Conservation (phyloP, 1,140 invertebrate species). For the Drosophila pruinosa region DNA sequence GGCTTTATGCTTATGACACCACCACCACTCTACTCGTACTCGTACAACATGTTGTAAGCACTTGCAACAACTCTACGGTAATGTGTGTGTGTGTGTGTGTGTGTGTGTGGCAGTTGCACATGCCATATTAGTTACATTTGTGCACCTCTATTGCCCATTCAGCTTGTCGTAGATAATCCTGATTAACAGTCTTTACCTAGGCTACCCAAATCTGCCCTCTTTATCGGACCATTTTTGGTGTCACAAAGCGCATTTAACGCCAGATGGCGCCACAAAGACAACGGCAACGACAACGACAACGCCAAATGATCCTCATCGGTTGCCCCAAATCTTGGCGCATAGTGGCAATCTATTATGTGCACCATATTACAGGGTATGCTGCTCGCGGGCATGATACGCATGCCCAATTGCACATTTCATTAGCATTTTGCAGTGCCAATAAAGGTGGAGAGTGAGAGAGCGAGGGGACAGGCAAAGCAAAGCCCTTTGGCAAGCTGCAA, state of each 20-base stretch:
- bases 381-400: no score
- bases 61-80: background rate
- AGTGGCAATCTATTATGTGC: background rate
- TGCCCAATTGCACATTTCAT: no score
- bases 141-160: constrained; percentile 12
- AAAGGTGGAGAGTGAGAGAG: no score
- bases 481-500: no score
- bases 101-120: constrained; percentile 1
- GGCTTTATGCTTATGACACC: constrained; percentile 32
- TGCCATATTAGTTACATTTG: constrained; percentile 37
- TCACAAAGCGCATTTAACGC: background rate
- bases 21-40: background rate
- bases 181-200: constrained; percentile 28
- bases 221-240: constrained; percentile 20
- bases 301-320: background rate
- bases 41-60: background rate
- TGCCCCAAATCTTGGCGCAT: background rate
- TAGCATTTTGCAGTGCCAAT: no score
- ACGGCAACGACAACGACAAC: background rate
- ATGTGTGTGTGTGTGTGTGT: no score
- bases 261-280: constrained; percentile 24
- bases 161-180: constrained; percentile 37
- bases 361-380: background rate
- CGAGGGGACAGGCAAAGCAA: no score
- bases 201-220: background rate